A percentile compares a stretch with the other conserved stretches of the same genome.
Evolutionary conservation across 1,140 invertebrate genomes (phyloP).

Genomic region (Maniola jurtina): DNA sequence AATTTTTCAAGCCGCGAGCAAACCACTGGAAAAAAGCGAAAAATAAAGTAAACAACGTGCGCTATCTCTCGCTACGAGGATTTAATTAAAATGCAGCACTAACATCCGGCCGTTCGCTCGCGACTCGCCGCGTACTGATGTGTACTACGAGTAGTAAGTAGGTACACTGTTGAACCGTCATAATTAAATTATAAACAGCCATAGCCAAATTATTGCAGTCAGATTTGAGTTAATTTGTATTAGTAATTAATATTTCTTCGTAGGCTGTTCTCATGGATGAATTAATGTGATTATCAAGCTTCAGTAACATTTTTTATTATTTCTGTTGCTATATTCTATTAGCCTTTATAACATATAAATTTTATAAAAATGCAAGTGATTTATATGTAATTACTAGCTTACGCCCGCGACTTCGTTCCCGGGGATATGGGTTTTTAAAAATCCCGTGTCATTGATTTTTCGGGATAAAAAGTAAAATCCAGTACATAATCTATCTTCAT

Average conservation of each 20-base stretch:
- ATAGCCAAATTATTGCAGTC: constrained; percentile 31
- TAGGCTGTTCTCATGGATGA: constrained; percentile 31
- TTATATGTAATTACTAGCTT: no score
- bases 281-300: not conserved
- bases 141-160: not conserved
- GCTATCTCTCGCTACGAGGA: constrained; percentile 51
- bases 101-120: constrained; percentile 30
- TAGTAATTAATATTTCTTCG: constrained; percentile 44
- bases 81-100: constrained; percentile 62
- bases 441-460: no score
- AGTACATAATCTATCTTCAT: no score
- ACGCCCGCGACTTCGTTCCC: no score
- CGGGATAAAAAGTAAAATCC: no score
- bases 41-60: constrained; percentile 37
- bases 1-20: constrained; percentile 44
- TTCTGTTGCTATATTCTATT: not conserved
- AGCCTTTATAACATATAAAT: no score
- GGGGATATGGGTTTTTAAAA: no score
- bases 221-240: constrained; percentile 35
- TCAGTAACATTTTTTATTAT: not conserved
- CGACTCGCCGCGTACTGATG: constrained; percentile 18
- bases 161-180: constrained; percentile 29
- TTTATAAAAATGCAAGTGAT: no score
- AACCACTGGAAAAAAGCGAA: constrained; percentile 44
- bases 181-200: constrained; percentile 57